Evolutionary conservation across 2,797 vertebrate genomes (phyloP), one percentile per base, ranked within the genome.

Genomic region (Percopsis omiscomaycus): DNA sequence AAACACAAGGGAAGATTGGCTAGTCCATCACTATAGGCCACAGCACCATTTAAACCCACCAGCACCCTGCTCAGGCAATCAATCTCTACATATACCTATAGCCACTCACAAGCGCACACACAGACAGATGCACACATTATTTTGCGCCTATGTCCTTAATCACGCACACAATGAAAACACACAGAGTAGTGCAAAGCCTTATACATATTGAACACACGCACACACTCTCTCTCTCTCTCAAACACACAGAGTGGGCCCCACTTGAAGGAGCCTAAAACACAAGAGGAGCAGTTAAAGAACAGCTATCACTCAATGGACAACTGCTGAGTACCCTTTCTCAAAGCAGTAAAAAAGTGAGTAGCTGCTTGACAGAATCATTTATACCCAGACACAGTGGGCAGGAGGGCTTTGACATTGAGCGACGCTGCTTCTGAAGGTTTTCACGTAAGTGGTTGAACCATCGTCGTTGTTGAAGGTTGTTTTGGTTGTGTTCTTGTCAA

Each of bases 291-390:
- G 37, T 66, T 32, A 45, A 47, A 77, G 62, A 68, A 16, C 68
- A 79, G 64, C 64, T 55, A 71, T 86, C 78, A 79, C 59, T 83
- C 79, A 80, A 9, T 50, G 65, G 56, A 61, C 64, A 59, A 64
- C 63, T 65, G 68, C 70, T 64, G 76, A 81, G 79, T 5, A 73
- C 42, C 57, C 59, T 69, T 68, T 71, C 57, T 73, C 51, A 68
- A 71, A 75, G 68, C 69, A 67, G 79, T 77, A 76, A 42, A 74
- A 46, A 73, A 68, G 46, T 62, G 53, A 77, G 73, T 68, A 58
- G 56, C 71, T 70, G 63, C 73, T 78, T 84, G 79, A 80, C 77
- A 78, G 47, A 80, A 82, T 85, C 69, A 77, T 77, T 81, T 79
- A 61, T 78, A 81, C 65, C 59, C 28, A 69, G 66, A 68, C 73